Base-by-base conservation (phyloP, 1,140 invertebrate species). In the Brachystomella parvula region DNA sequence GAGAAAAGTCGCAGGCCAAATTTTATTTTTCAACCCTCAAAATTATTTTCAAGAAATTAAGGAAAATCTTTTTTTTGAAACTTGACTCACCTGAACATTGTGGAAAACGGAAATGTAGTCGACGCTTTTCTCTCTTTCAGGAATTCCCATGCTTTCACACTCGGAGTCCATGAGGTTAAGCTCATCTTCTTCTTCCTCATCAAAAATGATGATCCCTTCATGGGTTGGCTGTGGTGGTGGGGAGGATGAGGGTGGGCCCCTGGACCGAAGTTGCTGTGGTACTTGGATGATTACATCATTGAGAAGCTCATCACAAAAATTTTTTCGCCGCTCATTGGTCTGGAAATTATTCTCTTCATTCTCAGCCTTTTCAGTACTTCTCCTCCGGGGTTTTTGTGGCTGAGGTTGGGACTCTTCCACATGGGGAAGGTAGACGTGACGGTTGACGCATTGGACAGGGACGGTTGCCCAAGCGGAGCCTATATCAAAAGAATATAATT, bases 361-460 rank as follows among this genome's bases (percentile, higher is more conserved):
- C 17, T 53, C 64, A 60, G 56, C 65, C 32, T 29, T 63, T 24
- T 44, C 44, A 33, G 47, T 64, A 15, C 17, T 47, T 24, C 67
- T n/a, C n/a, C n/a, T n/a, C n/a, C n/a, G n/a, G n/a, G n/a, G n/a
- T n/a, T n/a, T n/a, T n/a, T n/a, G 29, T 21, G 39, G 44, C 29
- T 12, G 39, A n/a, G 39, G 30, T 59, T 61, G 33, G 58, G 26
- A 30, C 31, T 49, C 58, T 39, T 49, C 21, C 30, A 12, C 3
- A 32, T 39, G 33, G 33, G 60, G 31, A 28, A 32, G 33, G 30
- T 3, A 53, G 49, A 70, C 68, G 63, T 70, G 68, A 17, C 66
- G 67, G 65, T 73, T 73, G 19, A 73, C 67, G 32, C 66, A 66
- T 60, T 73, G 68, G n/a, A 73, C 69, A 9, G 71, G 71, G 2